These are phyloP conservation scores for Tetramorium bicarinatum DNA, from an alignment of 2,888 invertebrate species.

Conservation along the genomic window DNA sequence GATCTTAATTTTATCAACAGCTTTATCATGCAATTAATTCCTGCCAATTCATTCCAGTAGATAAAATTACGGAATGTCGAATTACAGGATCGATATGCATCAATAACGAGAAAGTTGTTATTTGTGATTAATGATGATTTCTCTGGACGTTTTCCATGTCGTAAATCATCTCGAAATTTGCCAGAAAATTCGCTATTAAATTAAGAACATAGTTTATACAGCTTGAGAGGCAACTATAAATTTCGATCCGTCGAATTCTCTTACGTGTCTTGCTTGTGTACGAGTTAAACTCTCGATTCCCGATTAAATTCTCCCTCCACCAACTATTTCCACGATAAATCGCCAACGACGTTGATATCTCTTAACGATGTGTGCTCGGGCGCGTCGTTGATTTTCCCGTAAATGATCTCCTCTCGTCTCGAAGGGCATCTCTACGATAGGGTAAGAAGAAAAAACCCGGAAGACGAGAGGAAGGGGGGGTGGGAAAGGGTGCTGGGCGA, in stretches of 20 bases:
- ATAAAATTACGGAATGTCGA: neutral
- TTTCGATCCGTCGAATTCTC: constrained; percentile 11
- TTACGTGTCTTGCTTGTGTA: neutral
- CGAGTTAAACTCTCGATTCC: constrained; percentile 9
- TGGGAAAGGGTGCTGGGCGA: neutral
- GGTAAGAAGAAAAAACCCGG: neutral
- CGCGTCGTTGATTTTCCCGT: constrained; percentile 64
- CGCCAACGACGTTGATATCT: constrained; percentile 46
- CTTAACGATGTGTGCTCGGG: constrained; percentile 38
- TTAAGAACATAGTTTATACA: neutral
- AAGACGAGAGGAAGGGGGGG: neutral
- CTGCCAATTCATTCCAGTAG: neutral
- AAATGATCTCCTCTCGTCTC: constrained; percentile 57
- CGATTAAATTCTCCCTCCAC: constrained; percentile 10
- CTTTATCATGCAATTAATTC: neutral
- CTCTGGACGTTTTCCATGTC: neutral
- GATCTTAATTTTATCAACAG: constrained; percentile 21
- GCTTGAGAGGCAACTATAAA: neutral
- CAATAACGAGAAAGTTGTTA: neutral
- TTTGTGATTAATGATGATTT: neutral
- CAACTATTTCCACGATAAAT: constrained; percentile 25
- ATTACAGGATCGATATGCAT: neutral
- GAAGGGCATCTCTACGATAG: constrained; percentile 40
- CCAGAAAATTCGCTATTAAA: neutral
- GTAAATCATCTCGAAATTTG: neutral